Evolutionary conservation across 2,113 vertebrate species (phyloP).

Genomic region (Notiomystis cincta): DNA sequence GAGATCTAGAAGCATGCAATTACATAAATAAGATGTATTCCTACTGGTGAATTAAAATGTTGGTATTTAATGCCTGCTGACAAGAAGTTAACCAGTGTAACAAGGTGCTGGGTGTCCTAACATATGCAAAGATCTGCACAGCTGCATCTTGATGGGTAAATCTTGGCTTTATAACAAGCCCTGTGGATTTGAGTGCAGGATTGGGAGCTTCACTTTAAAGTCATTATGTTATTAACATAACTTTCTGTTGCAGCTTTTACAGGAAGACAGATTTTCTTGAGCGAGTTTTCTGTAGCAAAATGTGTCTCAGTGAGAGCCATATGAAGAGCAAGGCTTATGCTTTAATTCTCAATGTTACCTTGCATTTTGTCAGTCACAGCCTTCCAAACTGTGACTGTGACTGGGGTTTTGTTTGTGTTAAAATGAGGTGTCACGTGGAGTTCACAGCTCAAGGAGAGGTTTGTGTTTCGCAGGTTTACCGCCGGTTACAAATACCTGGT

Average conservation of each 20-base stretch:
- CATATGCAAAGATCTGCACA: neutral
- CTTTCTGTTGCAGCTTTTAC: neutral
- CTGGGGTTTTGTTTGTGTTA: neutral
- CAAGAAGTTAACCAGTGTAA: neutral
- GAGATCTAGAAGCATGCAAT: neutral
- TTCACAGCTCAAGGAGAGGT: neutral
- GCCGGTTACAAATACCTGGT: conserved; percentile 82
- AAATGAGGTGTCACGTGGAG: neutral
- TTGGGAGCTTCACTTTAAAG: neutral
- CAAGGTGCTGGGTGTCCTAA: neutral
- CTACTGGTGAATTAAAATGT: neutral
- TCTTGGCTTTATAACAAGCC: neutral
- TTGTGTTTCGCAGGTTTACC: conserved; percentile 78
- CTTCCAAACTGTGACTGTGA: neutral
- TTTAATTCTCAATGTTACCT: neutral
- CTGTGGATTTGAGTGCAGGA: neutral
- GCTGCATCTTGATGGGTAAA: neutral
- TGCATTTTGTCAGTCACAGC: neutral
- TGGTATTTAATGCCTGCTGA: neutral
- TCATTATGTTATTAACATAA: neutral
- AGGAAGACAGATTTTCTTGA: neutral
- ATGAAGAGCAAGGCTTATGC: neutral
- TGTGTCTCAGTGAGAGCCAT: neutral
- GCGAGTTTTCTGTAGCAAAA: neutral
- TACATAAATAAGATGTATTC: neutral